Conservation (phyloP, 1,140 invertebrate genomes). For the Panagrolaimus sp. region DNA sequence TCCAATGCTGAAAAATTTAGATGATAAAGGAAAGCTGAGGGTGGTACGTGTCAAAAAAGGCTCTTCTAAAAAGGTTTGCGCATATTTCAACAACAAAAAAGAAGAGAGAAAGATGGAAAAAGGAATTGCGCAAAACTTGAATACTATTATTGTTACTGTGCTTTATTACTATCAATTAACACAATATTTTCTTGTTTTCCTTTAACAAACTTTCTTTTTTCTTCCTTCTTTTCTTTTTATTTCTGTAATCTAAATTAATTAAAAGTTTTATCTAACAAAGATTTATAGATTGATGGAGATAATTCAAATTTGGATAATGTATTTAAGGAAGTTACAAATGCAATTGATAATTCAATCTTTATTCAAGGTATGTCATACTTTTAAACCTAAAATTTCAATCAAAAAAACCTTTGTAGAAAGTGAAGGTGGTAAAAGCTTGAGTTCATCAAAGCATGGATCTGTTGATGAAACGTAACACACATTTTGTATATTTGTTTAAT, state of each 20-base stretch:
- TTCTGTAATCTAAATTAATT: not conserved
- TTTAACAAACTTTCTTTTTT: constrained; percentile 11
- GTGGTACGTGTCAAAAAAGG: constrained; percentile 46
- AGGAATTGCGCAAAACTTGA: constrained; percentile 13
- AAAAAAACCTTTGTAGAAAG: not conserved
- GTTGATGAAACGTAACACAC: not conserved
- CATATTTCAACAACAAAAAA: constrained; percentile 9
- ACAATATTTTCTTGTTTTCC: constrained; percentile 6
- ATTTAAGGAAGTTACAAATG: constrained; percentile 45
- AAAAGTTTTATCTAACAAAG: not conserved
- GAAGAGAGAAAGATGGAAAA: too few relatives aligned
- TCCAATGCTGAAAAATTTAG: constrained; percentile 55
- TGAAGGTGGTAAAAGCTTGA: not conserved
- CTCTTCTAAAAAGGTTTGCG: constrained; percentile 26
- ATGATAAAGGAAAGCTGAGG: constrained; percentile 51
- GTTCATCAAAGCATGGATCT: constrained; percentile 4
- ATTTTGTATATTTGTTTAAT: too few relatives aligned
- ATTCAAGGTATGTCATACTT: constrained; percentile 42
- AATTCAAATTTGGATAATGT: constrained; percentile 38
- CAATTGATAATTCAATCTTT: constrained; percentile 49
- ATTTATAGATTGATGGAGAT: constrained; percentile 52
- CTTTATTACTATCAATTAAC: constrained; percentile 17
- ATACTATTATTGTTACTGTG: not conserved
- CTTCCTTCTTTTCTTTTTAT: not conserved
- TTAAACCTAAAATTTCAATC: not conserved